Conservation (phyloP, 2,797 vertebrate genomes). For the Gadopsis marmoratus region DNA sequence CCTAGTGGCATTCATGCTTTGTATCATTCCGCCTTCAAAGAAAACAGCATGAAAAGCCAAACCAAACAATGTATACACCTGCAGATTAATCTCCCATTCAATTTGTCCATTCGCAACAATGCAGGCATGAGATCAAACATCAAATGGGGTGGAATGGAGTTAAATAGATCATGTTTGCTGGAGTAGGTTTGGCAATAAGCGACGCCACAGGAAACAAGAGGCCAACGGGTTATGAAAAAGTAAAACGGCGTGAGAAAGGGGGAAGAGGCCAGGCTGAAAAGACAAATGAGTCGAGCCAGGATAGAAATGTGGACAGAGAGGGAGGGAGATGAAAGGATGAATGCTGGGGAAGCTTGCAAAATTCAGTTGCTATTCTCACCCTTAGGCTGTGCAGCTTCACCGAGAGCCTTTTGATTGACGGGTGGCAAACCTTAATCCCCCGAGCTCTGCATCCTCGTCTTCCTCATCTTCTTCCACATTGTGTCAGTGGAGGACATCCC, state of each 20-base stretch:
- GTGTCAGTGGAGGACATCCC: slow-evolving; percentile 34
- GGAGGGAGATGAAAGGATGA: slow-evolving; percentile 50
- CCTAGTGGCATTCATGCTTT: slow-evolving; percentile 67
- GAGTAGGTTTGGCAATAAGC: not conserved
- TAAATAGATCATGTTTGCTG: not conserved
- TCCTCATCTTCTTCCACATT: not conserved
- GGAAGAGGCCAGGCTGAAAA: not conserved
- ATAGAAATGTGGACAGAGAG: slow-evolving; percentile 3
- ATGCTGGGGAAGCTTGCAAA: slow-evolving; percentile 27
- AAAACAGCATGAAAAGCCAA: slow-evolving; percentile 22
- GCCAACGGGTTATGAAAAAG: slow-evolving; percentile 21
- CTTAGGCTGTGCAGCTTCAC: slow-evolving; percentile 40
- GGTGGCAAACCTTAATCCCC: slow-evolving; percentile 54
- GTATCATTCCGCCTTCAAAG: not conserved
- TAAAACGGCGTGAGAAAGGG: not conserved
- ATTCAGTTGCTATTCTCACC: slow-evolving; percentile 34
- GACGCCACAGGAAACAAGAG: not conserved
- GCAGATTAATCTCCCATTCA: not conserved
- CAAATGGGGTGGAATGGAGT: not conserved
- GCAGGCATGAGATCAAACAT: not conserved
- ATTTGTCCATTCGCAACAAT: not conserved
- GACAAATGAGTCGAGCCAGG: slow-evolving; percentile 2
- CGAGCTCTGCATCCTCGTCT: slow-evolving; percentile 28
- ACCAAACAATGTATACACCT: slow-evolving; percentile 9
- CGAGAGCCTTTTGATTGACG: slow-evolving; percentile 59